These are phyloP conservation scores for Syrphus vitripennis DNA, from an alignment of 2,888 invertebrate species.

Conservation along the genomic window DNA sequence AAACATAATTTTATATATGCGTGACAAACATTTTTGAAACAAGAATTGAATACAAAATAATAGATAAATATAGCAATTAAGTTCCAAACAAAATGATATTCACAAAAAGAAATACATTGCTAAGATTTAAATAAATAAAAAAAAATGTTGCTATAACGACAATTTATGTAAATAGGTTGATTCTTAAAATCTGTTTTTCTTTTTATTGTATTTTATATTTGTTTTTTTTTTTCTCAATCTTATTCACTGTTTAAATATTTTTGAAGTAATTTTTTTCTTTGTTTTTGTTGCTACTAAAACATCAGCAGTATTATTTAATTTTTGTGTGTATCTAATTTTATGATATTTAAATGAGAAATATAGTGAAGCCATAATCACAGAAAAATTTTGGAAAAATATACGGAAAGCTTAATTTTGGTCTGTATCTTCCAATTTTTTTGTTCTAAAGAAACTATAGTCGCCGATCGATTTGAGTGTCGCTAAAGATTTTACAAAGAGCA, in stretches of 20 bases:
- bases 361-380: not conserved
- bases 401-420: no score
- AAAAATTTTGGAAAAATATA: no score
- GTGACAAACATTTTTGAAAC: conserved; percentile 1
- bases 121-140: no score
- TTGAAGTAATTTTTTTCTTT: not conserved
- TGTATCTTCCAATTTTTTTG: no score
- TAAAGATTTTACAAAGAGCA: no score
- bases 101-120: not conserved
- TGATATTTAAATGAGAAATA: not conserved
- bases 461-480: no score
- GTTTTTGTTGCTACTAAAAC: conserved; percentile 17
- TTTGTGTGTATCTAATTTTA: not conserved
- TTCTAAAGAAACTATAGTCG: no score
- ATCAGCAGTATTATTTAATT: conserved; percentile 14
- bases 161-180: conserved; percentile 34
- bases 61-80: not conserved
- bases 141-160: conserved; percentile 6
- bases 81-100: not conserved
- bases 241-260: not conserved
- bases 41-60: not conserved
- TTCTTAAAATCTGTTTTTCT: no score
- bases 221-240: not conserved
- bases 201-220: not conserved
- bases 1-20: not conserved